Conservation (phyloP, 2,888 invertebrate species). For the Odontocerum albicorne region DNA sequence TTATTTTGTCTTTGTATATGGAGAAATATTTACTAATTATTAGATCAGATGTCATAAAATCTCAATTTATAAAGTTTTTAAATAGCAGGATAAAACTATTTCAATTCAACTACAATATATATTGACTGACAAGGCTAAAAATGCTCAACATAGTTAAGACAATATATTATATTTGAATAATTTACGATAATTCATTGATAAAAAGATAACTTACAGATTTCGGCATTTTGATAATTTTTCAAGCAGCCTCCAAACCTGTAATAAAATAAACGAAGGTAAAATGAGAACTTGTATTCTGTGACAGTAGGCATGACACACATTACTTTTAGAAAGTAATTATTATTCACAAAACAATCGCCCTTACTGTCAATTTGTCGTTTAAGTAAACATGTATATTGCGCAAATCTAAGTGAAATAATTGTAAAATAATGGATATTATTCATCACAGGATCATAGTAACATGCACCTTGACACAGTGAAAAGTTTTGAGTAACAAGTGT, state of each 20-base stretch:
- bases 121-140: background rate
- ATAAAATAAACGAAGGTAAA: constrained; percentile 44
- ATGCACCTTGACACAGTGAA: constrained; percentile 28
- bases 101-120: too few species aligned
- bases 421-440: background rate
- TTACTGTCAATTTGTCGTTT: constrained; percentile 4
- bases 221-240: constrained; percentile 60
- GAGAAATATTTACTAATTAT: too few species aligned
- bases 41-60: too few species aligned
- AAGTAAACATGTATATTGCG: constrained; percentile 6
- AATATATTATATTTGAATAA: too few species aligned
- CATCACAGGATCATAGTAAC: constrained; percentile 14
- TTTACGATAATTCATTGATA: too few species aligned
- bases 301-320: constrained; percentile 34
- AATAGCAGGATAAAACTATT: too few species aligned
- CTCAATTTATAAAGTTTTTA: too few species aligned
- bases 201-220: constrained; percentile 60
- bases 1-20: too few species aligned
- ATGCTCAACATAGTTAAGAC: too few species aligned
- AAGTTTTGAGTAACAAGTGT: constrained; percentile 32
- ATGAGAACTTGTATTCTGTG: constrained; percentile 33
- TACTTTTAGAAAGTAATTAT: constrained; percentile 41
- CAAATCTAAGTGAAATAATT: constrained; percentile 1
- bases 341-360: constrained; percentile 13
- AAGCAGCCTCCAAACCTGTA: constrained; percentile 53